Conservation (phyloP, 2,113 vertebrate genomes). For the Notothenia rossii region DNA sequence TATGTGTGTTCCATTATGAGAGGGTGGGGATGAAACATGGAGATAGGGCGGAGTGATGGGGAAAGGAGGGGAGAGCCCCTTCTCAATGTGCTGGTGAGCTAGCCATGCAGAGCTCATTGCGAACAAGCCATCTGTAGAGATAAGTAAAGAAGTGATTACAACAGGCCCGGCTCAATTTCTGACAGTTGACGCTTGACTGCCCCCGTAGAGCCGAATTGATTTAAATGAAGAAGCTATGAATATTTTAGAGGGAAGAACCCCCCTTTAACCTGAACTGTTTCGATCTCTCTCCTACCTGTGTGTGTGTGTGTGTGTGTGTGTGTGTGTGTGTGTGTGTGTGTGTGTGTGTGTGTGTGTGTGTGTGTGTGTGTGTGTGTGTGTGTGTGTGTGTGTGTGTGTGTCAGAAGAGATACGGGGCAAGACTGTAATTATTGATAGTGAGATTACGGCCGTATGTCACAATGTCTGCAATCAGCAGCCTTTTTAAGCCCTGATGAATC, state of each 20-base stretch:
- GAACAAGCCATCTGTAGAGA: slow-evolving; percentile 81
- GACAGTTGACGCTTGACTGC: slow-evolving; percentile 79
- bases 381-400: slow-evolving; percentile 19
- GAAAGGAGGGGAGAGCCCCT: slow-evolving; percentile 1
- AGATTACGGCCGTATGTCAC: slow-evolving; percentile 76
- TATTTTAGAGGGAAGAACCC: slow-evolving; percentile 78
- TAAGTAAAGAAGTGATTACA: slow-evolving; percentile 83
- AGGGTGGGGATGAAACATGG: slow-evolving; percentile 73
- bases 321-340: slow-evolving; percentile 24
- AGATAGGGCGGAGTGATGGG: slow-evolving; percentile 59
- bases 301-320: slow-evolving; percentile 12
- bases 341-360: slow-evolving; percentile 16
- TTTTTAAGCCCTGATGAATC: slow-evolving; percentile 75
- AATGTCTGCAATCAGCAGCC: slow-evolving; percentile 68
- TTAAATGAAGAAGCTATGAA: slow-evolving; percentile 86
- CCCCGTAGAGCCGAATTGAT: slow-evolving; percentile 78
- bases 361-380: slow-evolving; percentile 24
- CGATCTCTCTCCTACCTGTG: slow-evolving; percentile 43
- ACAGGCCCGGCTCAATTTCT: slow-evolving; percentile 80
- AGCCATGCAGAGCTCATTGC: slow-evolving; percentile 79
- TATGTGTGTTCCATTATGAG: slow-evolving; percentile 79
- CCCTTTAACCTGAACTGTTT: slow-evolving; percentile 72
- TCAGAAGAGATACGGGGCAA: slow-evolving; percentile 30
- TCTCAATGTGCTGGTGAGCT: slow-evolving; percentile 59
- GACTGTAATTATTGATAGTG: slow-evolving; percentile 78